A percentile compares a stretch with the other conserved stretches of the same genome.
Conservation (phyloP, 2,113 vertebrate genomes). For the Kryptolebias marmoratus region DNA sequence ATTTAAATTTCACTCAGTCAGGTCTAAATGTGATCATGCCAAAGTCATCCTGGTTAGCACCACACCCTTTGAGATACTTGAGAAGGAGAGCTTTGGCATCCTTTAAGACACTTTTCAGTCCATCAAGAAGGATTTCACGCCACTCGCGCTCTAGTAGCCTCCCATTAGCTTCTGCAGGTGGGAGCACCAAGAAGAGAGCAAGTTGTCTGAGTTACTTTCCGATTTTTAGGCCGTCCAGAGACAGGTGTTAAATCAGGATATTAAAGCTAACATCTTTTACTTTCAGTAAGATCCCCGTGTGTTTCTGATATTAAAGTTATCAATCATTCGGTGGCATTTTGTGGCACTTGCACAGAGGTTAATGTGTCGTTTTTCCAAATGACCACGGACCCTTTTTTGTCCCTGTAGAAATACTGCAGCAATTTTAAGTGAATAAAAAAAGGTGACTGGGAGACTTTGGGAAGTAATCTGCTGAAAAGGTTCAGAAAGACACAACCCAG, state of each 20-base stretch:
- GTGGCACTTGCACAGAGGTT: constrained; percentile 44
- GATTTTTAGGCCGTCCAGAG: constrained; percentile 35
- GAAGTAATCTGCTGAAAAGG: neutral
- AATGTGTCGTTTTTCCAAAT: constrained; percentile 30
- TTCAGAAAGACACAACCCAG: neutral
- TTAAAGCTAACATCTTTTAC: constrained; percentile 40
- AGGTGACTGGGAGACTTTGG: neutral
- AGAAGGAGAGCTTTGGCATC: constrained; percentile 56
- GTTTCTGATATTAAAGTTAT: constrained; percentile 57
- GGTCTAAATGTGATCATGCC: constrained; percentile 68
- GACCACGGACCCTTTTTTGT: neutral
- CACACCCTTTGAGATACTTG: constrained; percentile 62
- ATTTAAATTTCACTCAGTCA: constrained; percentile 67
- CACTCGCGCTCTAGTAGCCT: constrained; percentile 50
- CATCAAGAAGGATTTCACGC: constrained; percentile 76
- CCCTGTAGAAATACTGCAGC: constrained; percentile 9
- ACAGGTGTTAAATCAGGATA: constrained; percentile 44
- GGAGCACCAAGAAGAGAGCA: constrained; percentile 35
- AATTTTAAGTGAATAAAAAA: constrained; percentile 16
- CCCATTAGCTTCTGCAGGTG: constrained; percentile 51
- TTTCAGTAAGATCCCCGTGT: constrained; percentile 23
- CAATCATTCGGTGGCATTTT: constrained; percentile 37
- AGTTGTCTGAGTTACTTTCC: constrained; percentile 25
- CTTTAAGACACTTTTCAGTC: constrained; percentile 70
- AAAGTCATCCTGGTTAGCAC: constrained; percentile 63